phyloP scores from a whole-genome alignment of 2,888 invertebrate genomes.

The Exephanes ischioxanthus region DNA sequence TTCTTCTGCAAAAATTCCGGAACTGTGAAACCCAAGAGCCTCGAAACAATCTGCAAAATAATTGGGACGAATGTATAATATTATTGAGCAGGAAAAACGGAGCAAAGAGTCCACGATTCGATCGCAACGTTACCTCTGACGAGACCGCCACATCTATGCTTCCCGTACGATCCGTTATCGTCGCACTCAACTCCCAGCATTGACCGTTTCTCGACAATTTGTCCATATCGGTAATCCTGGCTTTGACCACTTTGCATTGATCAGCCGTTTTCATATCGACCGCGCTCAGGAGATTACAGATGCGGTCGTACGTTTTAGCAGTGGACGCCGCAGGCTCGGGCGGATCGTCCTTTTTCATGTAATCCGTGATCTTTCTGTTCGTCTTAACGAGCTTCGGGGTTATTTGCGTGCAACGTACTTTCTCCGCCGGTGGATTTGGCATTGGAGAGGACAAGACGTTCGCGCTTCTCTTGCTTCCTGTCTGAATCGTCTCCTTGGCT shows the following conservation, averaged over 20 bases:
- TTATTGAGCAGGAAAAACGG: conserved; percentile 1
- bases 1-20: conserved; percentile 78
- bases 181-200: conserved; percentile 87
- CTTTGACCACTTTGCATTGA: conserved; percentile 85
- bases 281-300: conserved; percentile 74
- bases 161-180: conserved; percentile 87
- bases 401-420: conserved; percentile 70
- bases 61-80: neutral
- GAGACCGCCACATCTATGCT: conserved; percentile 87
- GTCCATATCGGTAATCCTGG: conserved; percentile 86
- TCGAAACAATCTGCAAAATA: conserved; percentile 77
- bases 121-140: conserved; percentile 84
- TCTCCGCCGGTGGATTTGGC: conserved; percentile 61
- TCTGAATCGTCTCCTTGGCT: neutral
- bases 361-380: conserved; percentile 73
- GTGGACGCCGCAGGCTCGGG: conserved; percentile 13
- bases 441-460: conserved; percentile 67
- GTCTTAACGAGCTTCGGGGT: conserved; percentile 52
- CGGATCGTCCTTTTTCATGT: conserved; percentile 62
- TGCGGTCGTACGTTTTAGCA: conserved; percentile 73
- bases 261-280: conserved; percentile 52
- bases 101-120: neutral
- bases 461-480: conserved; percentile 62
- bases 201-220: conserved; percentile 86
- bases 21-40: conserved; percentile 77